Percentiles rank a stretch among this genome's conserved stretches.
phyloP scores from a whole-genome alignment of 2,888 invertebrate genomes.

The Hylaea fasciaria region DNA sequence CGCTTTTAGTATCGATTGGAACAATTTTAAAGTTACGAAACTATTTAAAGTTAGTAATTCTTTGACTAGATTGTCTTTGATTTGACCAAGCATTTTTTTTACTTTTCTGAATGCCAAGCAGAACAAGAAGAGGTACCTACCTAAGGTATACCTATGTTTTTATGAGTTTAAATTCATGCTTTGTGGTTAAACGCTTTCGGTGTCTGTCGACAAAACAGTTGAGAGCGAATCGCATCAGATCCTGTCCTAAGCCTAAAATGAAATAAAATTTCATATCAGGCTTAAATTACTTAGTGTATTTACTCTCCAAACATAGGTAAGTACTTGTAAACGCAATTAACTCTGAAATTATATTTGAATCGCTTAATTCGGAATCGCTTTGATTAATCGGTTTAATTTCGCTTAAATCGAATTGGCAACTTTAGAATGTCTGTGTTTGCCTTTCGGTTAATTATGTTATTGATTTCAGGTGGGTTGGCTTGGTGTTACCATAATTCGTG shows the following conservation, averaged over 20 bases:
- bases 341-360: constrained; percentile 62
- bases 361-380: constrained; percentile 60
- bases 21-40: neutral
- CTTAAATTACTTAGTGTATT: constrained; percentile 1
- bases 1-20: neutral
- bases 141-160: too few species aligned
- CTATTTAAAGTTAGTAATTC: neutral
- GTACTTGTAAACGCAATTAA: constrained; percentile 60
- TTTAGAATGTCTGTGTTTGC: constrained; percentile 24
- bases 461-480: constrained; percentile 1
- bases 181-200: too few species aligned
- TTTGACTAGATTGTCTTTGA: too few species aligned
- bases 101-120: too few species aligned
- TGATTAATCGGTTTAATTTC: constrained; percentile 61
- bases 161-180: too few species aligned
- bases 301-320: constrained; percentile 46
- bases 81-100: too few species aligned
- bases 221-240: too few species aligned
- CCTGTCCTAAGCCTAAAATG: neutral
- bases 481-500: neutral
- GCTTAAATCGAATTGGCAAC: constrained; percentile 56
- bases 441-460: constrained; percentile 26
- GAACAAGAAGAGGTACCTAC: too few species aligned
- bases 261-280: neutral
- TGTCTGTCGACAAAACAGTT: too few species aligned